Evolutionary conservation across 2,113 vertebrate species (phyloP), one percentile per base, ranked within the genome.

Genomic region (Prunella fulvescens): DNA sequence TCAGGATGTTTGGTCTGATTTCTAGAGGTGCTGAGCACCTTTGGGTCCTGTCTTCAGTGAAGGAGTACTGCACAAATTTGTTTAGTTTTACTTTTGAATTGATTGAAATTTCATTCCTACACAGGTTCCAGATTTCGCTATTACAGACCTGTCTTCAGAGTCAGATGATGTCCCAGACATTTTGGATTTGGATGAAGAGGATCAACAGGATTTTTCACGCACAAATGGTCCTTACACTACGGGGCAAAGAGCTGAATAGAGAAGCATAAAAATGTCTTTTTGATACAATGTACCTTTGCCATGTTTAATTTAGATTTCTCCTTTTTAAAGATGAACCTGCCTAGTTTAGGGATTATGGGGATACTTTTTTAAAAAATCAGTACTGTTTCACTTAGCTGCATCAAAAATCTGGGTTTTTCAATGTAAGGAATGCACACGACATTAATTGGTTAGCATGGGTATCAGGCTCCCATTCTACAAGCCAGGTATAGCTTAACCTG

Each of bases 41-140:
- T 80, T 57, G 8, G 25, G 26, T 86, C 17, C 12, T 69, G n/a
- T 54, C 12, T 79, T 81, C 57, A 81, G 56, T 66, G 47, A 81
- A 86, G 20, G 53, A 65, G 4, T 73, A 50, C 11, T 72, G 66
- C 19, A 54, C 14, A 84, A 10, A 74, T 60, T 31, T 62, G 14
- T 61, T 84, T 56, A 61, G 19, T 93, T 81, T 83, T 92, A 60
- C 47, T 88, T 95, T 95, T 88, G 91, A 94, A 96, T 92, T 96
- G 86, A 96, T 64, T 82, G 35, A 39, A 71, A 58, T 92, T 90
- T 97, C 95, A 80, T 97, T 98, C 92, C 95, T 86, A 95, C 35
- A 11, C 96, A 98, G 98, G 96, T 97, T 71, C 96, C 98, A 91
- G 98, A 98, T 94, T 98, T 98, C 94, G 96, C 93, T 94, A 92